Evolutionary conservation across 2,888 invertebrate genomes (phyloP).

Genomic region (Pandemis corylana): DNA sequence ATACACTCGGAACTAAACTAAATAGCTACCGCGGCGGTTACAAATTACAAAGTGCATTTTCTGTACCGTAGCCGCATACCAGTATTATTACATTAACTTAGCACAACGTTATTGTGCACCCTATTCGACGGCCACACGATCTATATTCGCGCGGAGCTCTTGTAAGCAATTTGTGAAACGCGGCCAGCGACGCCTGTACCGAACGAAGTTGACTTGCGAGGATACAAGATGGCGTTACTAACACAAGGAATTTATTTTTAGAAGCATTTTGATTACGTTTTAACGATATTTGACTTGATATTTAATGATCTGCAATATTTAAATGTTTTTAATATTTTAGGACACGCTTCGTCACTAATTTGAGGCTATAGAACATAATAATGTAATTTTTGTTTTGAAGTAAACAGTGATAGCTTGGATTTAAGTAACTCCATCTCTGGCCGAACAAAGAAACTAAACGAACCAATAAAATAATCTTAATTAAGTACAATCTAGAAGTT

Average conservation of each 20-base stretch:
- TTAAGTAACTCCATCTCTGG: not conserved
- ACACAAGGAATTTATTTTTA: constrained; percentile 18
- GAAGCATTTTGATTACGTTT: not conserved
- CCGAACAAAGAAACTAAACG: not conserved
- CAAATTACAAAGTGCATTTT: constrained; percentile 3
- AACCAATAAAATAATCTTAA: not conserved
- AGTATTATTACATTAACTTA: constrained; percentile 36
- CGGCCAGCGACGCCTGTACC: constrained; percentile 40
- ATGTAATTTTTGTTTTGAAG: too few species aligned
- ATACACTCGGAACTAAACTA: too few species aligned
- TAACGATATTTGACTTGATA: not conserved
- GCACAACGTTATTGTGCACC: constrained; percentile 13
- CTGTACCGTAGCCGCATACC: not conserved
- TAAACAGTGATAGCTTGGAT: too few species aligned
- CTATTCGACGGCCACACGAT: not conserved
- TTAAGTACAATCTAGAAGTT: not conserved
- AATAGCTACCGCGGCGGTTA: not conserved
- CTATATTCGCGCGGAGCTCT: not conserved
- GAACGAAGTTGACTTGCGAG: constrained; percentile 17
- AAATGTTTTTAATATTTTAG: not conserved
- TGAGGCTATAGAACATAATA: not conserved
- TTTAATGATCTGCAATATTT: not conserved
- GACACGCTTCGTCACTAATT: not conserved
- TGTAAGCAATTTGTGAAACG: constrained; percentile 36
- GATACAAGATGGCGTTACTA: constrained; percentile 36